These are phyloP conservation scores for Cnemophilus loriae DNA, from an alignment of 2,113 vertebrate genomes.

Conservation along the genomic window DNA sequence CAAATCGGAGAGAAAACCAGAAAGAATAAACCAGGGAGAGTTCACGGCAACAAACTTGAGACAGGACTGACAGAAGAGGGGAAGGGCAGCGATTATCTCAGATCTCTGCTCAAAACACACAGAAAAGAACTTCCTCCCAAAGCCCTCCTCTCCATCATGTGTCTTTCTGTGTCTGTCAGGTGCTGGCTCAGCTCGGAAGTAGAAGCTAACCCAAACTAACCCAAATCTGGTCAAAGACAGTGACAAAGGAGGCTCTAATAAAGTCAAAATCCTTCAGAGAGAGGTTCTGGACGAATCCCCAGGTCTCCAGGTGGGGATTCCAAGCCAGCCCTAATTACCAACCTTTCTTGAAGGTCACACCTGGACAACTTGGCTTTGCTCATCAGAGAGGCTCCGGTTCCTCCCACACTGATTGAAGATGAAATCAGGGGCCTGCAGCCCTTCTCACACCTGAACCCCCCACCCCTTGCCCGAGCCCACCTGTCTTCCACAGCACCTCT, in stretches of 20 bases:
- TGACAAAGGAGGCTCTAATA: too few relatives aligned
- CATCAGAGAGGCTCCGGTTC: not conserved
- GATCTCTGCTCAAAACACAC: not conserved
- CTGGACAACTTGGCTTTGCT: not conserved
- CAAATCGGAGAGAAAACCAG: not conserved
- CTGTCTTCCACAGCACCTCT: not conserved
- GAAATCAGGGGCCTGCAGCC: not conserved
- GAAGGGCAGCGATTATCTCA: not conserved
- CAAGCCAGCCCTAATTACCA: not conserved
- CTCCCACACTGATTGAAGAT: too few relatives aligned
- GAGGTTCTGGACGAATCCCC: not conserved
- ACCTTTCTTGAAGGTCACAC: not conserved
- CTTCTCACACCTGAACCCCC: not conserved
- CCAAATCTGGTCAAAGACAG: not conserved
- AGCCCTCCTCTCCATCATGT: not conserved
- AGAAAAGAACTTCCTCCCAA: not conserved
- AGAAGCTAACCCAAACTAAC: not conserved
- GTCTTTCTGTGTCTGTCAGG: not conserved
- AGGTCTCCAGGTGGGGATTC: not conserved
- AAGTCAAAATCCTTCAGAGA: not conserved
- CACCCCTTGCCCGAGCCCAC: not conserved
- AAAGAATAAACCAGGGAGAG: not conserved
- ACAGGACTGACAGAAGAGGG: not conserved
- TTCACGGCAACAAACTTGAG: not conserved
- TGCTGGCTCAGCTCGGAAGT: not conserved